These are phyloP conservation scores for Ophion ventricosus DNA, from an alignment of 2,888 invertebrate genomes.

Conservation along the genomic window DNA sequence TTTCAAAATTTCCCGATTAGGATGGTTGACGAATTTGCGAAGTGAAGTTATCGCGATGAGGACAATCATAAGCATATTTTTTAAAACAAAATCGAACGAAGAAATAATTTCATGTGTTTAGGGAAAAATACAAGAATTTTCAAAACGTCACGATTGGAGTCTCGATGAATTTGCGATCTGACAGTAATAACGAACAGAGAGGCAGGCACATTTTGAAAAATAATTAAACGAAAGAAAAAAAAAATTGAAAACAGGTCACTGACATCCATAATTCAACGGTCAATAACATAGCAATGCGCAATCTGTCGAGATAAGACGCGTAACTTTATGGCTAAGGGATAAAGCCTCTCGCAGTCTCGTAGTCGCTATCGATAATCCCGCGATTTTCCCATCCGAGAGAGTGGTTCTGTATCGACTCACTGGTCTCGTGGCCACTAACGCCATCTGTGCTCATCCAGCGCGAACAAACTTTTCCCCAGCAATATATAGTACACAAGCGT, in stretches of 20 bases:
- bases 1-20: too few species aligned
- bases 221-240: background rate
- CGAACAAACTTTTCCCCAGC: slow-evolving; percentile 51
- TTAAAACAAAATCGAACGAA: background rate
- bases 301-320: slow-evolving; percentile 59
- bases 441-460: slow-evolving; percentile 64
- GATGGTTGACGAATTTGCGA: too few species aligned
- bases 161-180: too few species aligned
- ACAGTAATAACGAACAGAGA: too few species aligned
- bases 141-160: too few species aligned
- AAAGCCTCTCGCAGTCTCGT: slow-evolving; percentile 39
- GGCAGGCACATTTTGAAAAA: background rate
- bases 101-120: background rate
- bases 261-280: slow-evolving; percentile 33
- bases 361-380: slow-evolving; percentile 68
- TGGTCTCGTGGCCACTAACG: slow-evolving; percentile 52
- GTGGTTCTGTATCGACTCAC: slow-evolving; percentile 39
- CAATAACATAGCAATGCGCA: slow-evolving; percentile 59
- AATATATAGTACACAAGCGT: slow-evolving; percentile 21
- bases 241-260: background rate
- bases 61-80: background rate
- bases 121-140: background rate
- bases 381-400: slow-evolving; percentile 60
- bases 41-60: too few species aligned
- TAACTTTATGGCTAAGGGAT: slow-evolving; percentile 52